These are phyloP conservation scores for Drosophila paramelanica DNA, from an alignment of 2,888 invertebrate species.

Conservation along the genomic window DNA sequence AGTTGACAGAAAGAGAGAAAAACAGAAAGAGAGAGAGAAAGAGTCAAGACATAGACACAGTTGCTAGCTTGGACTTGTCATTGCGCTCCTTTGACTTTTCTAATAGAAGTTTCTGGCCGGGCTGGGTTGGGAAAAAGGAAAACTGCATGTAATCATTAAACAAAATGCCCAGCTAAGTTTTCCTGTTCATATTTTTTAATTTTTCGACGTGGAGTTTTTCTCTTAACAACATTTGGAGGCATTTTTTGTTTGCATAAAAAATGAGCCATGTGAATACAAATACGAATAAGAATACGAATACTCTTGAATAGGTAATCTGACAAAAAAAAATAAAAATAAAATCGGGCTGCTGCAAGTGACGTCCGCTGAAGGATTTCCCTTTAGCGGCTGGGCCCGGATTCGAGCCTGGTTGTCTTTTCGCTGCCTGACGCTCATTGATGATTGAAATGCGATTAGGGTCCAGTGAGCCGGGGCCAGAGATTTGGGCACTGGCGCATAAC, in stretches of 20 bases:
- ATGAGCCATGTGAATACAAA: conserved; percentile 13
- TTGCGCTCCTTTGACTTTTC: conserved; percentile 42
- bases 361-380: conserved; percentile 41
- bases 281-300: conserved; percentile 15
- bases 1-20: neutral
- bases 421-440: conserved; percentile 69
- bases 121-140: conserved; percentile 13
- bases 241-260: conserved; percentile 29
- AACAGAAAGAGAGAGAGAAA: neutral
- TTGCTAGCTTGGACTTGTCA: conserved; percentile 48
- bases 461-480: conserved; percentile 64
- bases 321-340: neutral
- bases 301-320: conserved; percentile 17
- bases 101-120: conserved; percentile 31
- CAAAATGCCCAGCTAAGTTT: conserved; percentile 38
- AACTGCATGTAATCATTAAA: conserved; percentile 73
- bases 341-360: conserved; percentile 59
- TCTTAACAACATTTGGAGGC: neutral
- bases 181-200: conserved; percentile 30
- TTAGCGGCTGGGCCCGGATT: conserved; percentile 1
- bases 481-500: conserved; percentile 74
- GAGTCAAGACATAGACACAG: conserved; percentile 41
- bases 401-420: conserved; percentile 53
- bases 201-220: neutral
- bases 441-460: conserved; percentile 79